Evolutionary conservation across 1,140 invertebrate species (phyloP).

Genomic region (Cotesia vestalis): DNA sequence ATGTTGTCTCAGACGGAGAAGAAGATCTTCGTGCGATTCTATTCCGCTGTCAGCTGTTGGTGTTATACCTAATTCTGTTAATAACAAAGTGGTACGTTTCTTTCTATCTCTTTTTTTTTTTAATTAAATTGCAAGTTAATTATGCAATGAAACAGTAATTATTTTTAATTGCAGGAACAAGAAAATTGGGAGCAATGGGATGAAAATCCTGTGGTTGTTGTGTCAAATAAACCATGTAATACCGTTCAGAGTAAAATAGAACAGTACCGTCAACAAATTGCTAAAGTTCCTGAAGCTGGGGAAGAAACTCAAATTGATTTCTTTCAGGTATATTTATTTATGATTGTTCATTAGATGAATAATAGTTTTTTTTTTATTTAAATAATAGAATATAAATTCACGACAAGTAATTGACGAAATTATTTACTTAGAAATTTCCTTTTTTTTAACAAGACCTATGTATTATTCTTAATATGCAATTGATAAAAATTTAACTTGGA

Average conservation of each 20-base stretch:
- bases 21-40: constrained; percentile 64
- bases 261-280: constrained; percentile 64
- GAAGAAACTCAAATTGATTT: constrained; percentile 60
- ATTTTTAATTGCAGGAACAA: constrained; percentile 51
- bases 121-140: not conserved
- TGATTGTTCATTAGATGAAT: too few relatives aligned
- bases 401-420: too few relatives aligned
- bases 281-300: constrained; percentile 47
- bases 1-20: constrained; percentile 67
- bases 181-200: constrained; percentile 66
- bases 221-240: constrained; percentile 59
- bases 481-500: too few relatives aligned
- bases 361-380: too few relatives aligned
- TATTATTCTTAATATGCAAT: too few relatives aligned
- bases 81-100: constrained; percentile 42
- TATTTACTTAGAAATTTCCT: too few relatives aligned
- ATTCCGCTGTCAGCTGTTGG: constrained; percentile 66
- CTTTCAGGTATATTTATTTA: constrained; percentile 57
- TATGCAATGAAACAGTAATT: constrained; percentile 7
- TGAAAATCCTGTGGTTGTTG: constrained; percentile 57
- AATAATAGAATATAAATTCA: too few relatives aligned
- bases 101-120: not conserved
- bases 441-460: too few relatives aligned
- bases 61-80: constrained; percentile 60
- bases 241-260: constrained; percentile 68